phyloP scores from a whole-genome alignment of 1,140 invertebrate genomes.

The Eupeodes corollae region DNA sequence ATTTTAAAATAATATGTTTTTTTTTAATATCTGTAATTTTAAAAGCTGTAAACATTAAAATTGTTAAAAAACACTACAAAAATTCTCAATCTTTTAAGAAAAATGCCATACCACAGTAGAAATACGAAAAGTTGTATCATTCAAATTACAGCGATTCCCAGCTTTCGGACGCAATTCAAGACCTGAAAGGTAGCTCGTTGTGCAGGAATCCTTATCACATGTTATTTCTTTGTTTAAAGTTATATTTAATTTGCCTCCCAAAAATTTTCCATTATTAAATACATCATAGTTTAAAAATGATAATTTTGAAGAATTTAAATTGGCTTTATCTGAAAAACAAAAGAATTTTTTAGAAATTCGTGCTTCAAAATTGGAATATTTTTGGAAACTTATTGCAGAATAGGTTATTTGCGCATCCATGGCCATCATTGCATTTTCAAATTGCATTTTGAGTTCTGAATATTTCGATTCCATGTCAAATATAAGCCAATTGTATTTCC shows the following conservation, averaged over 20 bases:
- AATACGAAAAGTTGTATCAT: constrained; percentile 16
- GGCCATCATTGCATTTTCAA: no score
- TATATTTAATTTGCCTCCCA: constrained; percentile 22
- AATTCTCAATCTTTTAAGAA: no score
- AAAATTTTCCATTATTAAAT: constrained; percentile 23
- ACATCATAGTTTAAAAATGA: constrained; percentile 21
- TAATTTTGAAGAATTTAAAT: background rate
- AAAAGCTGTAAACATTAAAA: background rate
- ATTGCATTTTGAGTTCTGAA: no score
- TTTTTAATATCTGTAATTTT: background rate
- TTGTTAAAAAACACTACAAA: no score
- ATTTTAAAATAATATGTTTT: background rate
- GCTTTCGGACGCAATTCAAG: constrained; percentile 13
- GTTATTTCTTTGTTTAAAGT: constrained; percentile 19
- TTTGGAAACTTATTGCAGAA: no score
- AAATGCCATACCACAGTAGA: constrained; percentile 20
- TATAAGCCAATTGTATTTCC: no score
- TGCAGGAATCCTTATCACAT: constrained; percentile 12
- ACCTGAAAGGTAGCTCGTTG: constrained; percentile 16
- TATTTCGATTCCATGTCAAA: no score
- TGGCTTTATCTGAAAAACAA: constrained; percentile 3
- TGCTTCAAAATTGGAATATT: background rate
- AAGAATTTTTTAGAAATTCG: background rate
- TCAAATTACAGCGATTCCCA: constrained; percentile 19
- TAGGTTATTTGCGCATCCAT: no score